A percentile compares a stretch with the other conserved stretches of the same genome.
These are phyloP conservation scores for Tragelaphus scriptus DNA, from an alignment of 2,113 vertebrate genomes.

Conservation along the genomic window DNA sequence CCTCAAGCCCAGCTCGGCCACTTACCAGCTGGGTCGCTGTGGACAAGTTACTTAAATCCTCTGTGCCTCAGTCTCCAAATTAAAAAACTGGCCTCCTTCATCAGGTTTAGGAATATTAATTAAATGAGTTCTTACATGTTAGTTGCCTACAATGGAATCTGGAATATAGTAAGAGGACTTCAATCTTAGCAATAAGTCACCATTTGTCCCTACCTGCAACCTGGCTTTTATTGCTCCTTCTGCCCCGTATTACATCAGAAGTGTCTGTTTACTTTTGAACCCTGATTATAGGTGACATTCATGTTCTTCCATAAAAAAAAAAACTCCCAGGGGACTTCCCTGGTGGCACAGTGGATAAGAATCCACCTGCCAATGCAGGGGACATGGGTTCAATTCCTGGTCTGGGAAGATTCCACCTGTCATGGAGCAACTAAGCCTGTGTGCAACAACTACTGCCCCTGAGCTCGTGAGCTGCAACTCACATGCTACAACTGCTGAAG, in stretches of 20 bases:
- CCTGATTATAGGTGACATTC: background rate
- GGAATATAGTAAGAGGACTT: background rate
- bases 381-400: background rate
- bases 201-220: background rate
- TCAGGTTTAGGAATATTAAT: background rate
- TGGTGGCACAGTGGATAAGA: background rate
- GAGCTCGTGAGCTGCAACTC: background rate
- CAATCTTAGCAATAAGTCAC: background rate
- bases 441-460: background rate
- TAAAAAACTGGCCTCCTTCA: background rate
- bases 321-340: background rate
- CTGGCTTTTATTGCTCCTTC: background rate
- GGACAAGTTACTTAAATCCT: background rate
- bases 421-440: background rate
- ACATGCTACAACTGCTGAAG: background rate
- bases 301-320: background rate
- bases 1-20: background rate
- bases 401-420: background rate
- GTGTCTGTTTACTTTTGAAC: background rate
- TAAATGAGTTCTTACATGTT: background rate
- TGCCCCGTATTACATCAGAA: background rate
- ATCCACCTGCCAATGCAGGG: background rate
- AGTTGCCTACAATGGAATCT: background rate
- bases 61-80: background rate
- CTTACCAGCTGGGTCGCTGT: background rate